Evolutionary conservation across 2,888 invertebrate genomes (phyloP).

Genomic region (Theretra japonica): DNA sequence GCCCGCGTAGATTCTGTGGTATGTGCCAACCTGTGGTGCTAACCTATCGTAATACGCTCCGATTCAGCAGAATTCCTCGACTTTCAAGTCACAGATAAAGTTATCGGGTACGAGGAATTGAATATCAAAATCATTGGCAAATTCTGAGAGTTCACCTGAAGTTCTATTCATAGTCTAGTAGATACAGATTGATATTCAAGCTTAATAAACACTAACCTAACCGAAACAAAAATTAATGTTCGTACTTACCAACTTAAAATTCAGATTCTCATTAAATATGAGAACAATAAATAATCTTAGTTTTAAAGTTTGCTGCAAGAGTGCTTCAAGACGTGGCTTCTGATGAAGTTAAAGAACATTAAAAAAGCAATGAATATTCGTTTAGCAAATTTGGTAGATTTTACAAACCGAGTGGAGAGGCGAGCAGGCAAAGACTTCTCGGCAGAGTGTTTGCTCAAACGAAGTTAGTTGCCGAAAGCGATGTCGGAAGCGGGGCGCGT

Average conservation of each 20-base stretch:
- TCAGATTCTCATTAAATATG: background rate
- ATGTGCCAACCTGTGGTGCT: too few relatives aligned
- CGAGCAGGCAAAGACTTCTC: slow-evolving; percentile 64
- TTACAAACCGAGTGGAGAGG: slow-evolving; percentile 59
- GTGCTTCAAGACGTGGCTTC: background rate
- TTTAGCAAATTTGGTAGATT: slow-evolving; percentile 39
- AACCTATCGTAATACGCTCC: too few relatives aligned
- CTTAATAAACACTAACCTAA: background rate
- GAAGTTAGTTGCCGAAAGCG: slow-evolving; percentile 59
- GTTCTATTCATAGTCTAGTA: too few relatives aligned
- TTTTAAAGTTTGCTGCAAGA: background rate
- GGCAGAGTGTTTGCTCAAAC: slow-evolving; percentile 65
- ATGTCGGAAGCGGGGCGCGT: slow-evolving; percentile 41
- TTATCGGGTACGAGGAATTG: too few relatives aligned
- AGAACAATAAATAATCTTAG: background rate
- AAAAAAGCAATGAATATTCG: slow-evolving; percentile 28
- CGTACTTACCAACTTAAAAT: background rate
- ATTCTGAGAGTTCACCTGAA: too few relatives aligned
- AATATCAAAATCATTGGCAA: too few relatives aligned
- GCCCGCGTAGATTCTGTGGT: too few relatives aligned
- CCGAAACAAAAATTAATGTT: background rate
- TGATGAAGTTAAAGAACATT: slow-evolving; percentile 26
- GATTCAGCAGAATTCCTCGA: too few relatives aligned
- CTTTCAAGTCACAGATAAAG: too few relatives aligned
- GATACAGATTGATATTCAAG: background rate